phyloP scores from a whole-genome alignment of 2,113 vertebrate species.

The Misgurnus mizolepis region DNA sequence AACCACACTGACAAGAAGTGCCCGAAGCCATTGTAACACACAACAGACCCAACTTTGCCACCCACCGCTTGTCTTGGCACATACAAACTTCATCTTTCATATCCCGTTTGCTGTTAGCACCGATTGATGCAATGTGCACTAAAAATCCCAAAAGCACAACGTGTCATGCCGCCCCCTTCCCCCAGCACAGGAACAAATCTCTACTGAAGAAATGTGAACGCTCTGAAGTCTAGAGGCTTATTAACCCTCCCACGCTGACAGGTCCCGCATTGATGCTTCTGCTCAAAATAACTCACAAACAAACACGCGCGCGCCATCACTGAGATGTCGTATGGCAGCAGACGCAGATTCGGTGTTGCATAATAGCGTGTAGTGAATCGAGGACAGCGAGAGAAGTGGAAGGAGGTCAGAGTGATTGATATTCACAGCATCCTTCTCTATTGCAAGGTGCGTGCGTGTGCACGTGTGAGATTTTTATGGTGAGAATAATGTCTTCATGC shows the following conservation, averaged over 20 bases:
- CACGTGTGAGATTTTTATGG: not conserved
- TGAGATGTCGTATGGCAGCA: slow-evolving; percentile 2
- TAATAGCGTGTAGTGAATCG: slow-evolving; percentile 37
- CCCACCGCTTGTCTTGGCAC: slow-evolving; percentile 17
- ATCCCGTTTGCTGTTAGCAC: slow-evolving; percentile 23
- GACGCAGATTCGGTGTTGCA: slow-evolving; percentile 17
- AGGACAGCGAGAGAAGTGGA: slow-evolving; percentile 35
- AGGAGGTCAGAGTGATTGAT: slow-evolving; percentile 49
- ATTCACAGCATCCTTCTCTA: not conserved
- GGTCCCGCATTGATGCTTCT: slow-evolving; percentile 32
- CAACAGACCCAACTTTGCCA: slow-evolving; percentile 21
- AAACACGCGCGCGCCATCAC: slow-evolving; percentile 11
- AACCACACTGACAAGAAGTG: not conserved
- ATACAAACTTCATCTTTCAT: slow-evolving; percentile 27
- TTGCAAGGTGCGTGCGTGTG: not conserved
- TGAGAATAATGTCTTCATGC: not conserved
- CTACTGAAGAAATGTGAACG: slow-evolving; percentile 21
- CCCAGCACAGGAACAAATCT: slow-evolving; percentile 31
- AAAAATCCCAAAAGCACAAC: slow-evolving; percentile 25
- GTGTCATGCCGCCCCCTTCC: not conserved
- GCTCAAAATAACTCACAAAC: slow-evolving; percentile 42
- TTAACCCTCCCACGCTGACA: slow-evolving; percentile 48
- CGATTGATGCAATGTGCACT: slow-evolving; percentile 30
- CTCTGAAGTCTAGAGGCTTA: slow-evolving; percentile 43
- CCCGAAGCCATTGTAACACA: slow-evolving; percentile 1